Evolutionary conservation across 2,888 invertebrate genomes (phyloP).

Genomic region (Euzetes globulus): DNA sequence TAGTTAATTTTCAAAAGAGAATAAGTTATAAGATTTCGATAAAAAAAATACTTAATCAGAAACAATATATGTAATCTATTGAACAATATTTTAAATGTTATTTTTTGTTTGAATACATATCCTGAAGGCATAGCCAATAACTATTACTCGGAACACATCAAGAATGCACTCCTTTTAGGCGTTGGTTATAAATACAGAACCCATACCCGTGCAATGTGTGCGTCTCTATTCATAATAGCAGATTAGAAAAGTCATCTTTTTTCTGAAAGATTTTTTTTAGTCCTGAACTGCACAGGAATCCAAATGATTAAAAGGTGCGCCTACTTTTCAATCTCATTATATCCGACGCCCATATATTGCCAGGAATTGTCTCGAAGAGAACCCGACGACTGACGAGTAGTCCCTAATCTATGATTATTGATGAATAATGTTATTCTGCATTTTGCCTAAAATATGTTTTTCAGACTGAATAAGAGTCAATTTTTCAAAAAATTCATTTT

Average conservation of each 20-base stretch:
- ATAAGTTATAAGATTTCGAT: no score
- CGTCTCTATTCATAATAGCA: neutral
- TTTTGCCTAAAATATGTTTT: no score
- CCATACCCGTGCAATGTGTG: no score
- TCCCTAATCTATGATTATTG: constrained; percentile 11
- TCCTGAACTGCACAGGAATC: neutral
- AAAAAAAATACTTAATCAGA: no score
- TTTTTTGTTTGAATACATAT: neutral
- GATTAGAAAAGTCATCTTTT: neutral
- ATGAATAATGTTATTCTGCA: neutral
- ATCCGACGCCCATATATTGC: neutral
- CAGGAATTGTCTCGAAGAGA: neutral
- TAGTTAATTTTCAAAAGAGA: no score
- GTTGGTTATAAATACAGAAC: neutral
- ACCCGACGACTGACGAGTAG: neutral
- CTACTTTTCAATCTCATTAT: neutral
- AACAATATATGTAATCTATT: neutral
- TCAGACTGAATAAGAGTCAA: no score
- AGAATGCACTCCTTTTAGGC: constrained; percentile 21
- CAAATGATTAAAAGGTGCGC: constrained; percentile 16
- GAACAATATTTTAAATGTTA: neutral
- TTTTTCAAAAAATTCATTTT: no score
- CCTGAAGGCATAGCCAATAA: neutral
- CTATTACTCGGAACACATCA: neutral
- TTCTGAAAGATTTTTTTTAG: neutral